Evolutionary conservation across 2,113 vertebrate species (phyloP), one percentile per base, ranked within the genome.

Genomic region (Atherinomorus stipes): DNA sequence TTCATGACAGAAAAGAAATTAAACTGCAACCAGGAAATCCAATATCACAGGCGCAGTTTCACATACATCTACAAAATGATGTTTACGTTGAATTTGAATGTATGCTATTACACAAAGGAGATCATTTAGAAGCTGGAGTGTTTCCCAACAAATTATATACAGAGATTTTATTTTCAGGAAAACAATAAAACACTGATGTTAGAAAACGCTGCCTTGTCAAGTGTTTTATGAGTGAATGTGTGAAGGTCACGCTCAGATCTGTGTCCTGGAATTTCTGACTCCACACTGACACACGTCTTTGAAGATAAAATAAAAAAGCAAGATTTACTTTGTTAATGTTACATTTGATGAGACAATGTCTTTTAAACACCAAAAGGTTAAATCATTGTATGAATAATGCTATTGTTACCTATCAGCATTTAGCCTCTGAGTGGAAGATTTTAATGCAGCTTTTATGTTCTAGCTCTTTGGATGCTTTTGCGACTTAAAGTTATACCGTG

Each of bases 151-250:
- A 78, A 78, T 57, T 60, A 80, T 61, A 64, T 51, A 53, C 73
- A 70, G 26, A 59, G 73, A 83, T 34, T 80, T 75, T 71, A 26
- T 78, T 80, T 79, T 64, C 77, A 78, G 60, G 66, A 19, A 50
- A 11, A 22, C 8, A 50, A 21, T 9, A 22, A 7, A 18, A 4
- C n/a, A n/a, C n/a, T n/a, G n/a, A n/a, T n/a, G n/a, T n/a, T n/a
- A n/a, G n/a, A n/a, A 6, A n/a, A 45, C 1, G 45, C 19, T 49
- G 31, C 31, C 31, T 34, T 34, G 9, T 34, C 9, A 34, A 34
- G 9, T 34, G 8, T 34, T 28, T 34, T 34, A 8, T 34, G 31
- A 34, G 9, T 34, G 31, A 34, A 9, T 34, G 9, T 34, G 4
- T 34, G 8, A 34, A 34, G 31, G 31, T 34, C 31, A 6, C 31